phyloP scores from a whole-genome alignment of 2,797 vertebrate species.

The Oreonectes daqikongensis region DNA sequence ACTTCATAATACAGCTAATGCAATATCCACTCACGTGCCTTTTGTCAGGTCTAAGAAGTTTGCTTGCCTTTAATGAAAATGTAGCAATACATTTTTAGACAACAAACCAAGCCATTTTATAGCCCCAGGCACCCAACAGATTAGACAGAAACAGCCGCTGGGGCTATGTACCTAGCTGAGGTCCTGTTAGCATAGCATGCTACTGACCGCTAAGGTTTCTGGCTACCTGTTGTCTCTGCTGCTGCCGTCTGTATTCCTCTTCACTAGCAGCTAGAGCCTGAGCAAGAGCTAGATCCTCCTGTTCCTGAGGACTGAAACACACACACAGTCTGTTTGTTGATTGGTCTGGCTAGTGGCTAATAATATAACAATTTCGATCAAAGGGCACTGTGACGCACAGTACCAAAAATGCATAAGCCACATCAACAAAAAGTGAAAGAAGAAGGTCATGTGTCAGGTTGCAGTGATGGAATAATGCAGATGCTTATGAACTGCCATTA shows the following conservation, averaged over 20 bases:
- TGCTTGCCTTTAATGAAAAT: not conserved
- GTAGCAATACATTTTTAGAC: not conserved
- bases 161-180: constrained; percentile 68
- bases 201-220: constrained; percentile 76
- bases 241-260: constrained; percentile 80
- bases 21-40: too few species aligned
- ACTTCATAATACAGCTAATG: too few species aligned
- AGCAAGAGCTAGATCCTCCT: constrained; percentile 84
- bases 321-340: too few species aligned
- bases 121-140: constrained; percentile 39
- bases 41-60: too few species aligned
- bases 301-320: constrained; percentile 80
- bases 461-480: too few species aligned
- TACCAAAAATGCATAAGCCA: too few species aligned
- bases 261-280: constrained; percentile 84
- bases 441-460: too few species aligned
- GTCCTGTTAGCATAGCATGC: constrained; percentile 76
- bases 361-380: too few species aligned
- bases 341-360: too few species aligned
- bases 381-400: too few species aligned
- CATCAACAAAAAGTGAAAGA: too few species aligned
- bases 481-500: too few species aligned
- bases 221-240: constrained; percentile 84
- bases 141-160: constrained; percentile 15
- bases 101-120: constrained; percentile 5